A percentile compares a stretch with the other conserved stretches of the same genome.
Evolutionary conservation across 2,888 invertebrate genomes (phyloP).

Genomic region (Plagodis dolabraria): DNA sequence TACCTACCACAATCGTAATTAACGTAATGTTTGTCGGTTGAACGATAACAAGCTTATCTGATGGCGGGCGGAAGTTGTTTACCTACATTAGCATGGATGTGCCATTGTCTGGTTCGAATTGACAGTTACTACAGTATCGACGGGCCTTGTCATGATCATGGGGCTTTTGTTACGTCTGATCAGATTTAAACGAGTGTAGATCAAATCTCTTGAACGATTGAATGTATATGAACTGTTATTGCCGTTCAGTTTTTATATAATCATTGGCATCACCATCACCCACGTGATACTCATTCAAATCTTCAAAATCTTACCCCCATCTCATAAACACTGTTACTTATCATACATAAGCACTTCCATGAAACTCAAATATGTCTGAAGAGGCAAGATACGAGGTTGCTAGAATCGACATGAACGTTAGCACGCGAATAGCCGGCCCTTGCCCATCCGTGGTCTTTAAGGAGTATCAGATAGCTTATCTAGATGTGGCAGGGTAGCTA

Average conservation of each 20-base stretch:
- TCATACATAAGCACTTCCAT: neutral
- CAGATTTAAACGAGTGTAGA: constrained; percentile 6
- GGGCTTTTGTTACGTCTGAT: constrained; percentile 18
- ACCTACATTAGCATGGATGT: constrained; percentile 32
- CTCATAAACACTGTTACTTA: too few species aligned
- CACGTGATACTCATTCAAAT: too few species aligned
- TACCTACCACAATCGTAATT: neutral
- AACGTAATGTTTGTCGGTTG: constrained; percentile 27
- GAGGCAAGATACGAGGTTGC: neutral
- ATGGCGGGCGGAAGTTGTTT: constrained; percentile 32
- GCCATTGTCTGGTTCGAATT: constrained; percentile 30
- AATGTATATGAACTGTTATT: neutral
- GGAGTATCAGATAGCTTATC: constrained; percentile 2
- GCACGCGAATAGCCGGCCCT: constrained; percentile 4
- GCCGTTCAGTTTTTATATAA: too few species aligned
- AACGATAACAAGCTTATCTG: constrained; percentile 36
- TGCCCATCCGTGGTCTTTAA: neutral
- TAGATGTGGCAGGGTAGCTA: too few species aligned
- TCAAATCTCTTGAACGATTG: neutral
- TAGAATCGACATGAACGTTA: constrained; percentile 1
- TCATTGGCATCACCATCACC: too few species aligned
- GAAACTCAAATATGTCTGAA: neutral
- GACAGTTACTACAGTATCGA: constrained; percentile 6
- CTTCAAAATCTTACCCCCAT: too few species aligned
- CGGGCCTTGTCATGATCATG: constrained; percentile 4